These are phyloP conservation scores for Drosophila sp. DNA, from an alignment of 1,140 invertebrate species.

Conservation along the genomic window DNA sequence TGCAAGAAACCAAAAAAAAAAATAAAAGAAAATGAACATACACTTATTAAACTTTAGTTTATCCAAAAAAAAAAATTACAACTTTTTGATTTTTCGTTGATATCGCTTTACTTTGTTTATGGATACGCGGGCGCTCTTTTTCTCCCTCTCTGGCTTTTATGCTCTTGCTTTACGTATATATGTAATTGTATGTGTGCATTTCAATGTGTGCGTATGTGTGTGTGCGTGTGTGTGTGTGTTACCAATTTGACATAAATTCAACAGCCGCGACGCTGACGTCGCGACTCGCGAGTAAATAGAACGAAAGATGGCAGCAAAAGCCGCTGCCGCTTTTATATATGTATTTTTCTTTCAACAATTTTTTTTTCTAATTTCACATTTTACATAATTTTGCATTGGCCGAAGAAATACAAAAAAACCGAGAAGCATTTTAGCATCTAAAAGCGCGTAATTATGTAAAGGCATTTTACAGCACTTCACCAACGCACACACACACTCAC, in stretches of 20 bases:
- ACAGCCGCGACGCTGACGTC: slow-evolving; percentile 78
- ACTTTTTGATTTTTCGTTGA: slow-evolving; percentile 28
- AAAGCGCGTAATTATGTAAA: slow-evolving; percentile 71
- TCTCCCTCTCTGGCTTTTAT: slow-evolving; percentile 28
- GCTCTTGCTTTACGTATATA: slow-evolving; percentile 17
- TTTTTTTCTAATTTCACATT: slow-evolving; percentile 29
- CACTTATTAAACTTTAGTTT: slow-evolving; percentile 9
- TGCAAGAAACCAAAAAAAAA: slow-evolving; percentile 24
- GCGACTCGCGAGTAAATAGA: slow-evolving; percentile 76
- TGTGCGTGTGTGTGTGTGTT: slow-evolving; percentile 62
- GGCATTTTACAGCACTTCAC: slow-evolving; percentile 67
- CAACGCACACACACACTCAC: slow-evolving; percentile 31
- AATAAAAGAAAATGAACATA: slow-evolving; percentile 6
- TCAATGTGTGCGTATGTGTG: slow-evolving; percentile 36
- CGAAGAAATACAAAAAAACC: slow-evolving; percentile 20
- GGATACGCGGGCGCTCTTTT: slow-evolving; percentile 45
- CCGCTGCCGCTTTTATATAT: slow-evolving; percentile 28
- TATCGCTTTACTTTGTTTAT: slow-evolving; percentile 74
- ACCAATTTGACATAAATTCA: slow-evolving; percentile 82
- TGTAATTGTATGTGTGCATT: slow-evolving; percentile 10
- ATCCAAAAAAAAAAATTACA: slow-evolving; percentile 13
- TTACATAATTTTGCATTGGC: slow-evolving; percentile 57
- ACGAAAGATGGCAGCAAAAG: slow-evolving; percentile 67
- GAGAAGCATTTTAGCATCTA: slow-evolving; percentile 18
- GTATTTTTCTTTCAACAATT: slow-evolving; percentile 48